A percentile compares a stretch with the other conserved stretches of the same genome.
Conservation (phyloP, 35 echinoderm and acorn worm species). For the Ophioderma brevispina region DNA sequence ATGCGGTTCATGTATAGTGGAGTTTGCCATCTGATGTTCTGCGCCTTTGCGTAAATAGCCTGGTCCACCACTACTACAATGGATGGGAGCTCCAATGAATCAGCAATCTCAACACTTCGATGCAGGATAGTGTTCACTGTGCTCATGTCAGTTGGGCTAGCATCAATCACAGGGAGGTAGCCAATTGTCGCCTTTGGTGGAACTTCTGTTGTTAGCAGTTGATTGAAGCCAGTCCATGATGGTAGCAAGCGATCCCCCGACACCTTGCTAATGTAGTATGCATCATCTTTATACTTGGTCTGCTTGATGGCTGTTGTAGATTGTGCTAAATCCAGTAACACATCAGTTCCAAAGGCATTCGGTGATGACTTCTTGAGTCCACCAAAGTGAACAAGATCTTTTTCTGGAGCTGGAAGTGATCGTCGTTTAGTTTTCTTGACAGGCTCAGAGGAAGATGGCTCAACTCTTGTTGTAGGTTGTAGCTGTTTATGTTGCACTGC, state of each 20-base stretch:
- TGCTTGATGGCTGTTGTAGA: not conserved
- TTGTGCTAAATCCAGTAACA: not conserved
- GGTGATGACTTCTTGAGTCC: not conserved
- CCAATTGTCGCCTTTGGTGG: constrained; percentile 24
- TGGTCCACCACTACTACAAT: constrained; percentile 69
- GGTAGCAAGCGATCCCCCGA: not conserved
- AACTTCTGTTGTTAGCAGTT: not conserved
- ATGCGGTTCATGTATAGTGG: constrained; percentile 53
- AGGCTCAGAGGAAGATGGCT: not conserved
- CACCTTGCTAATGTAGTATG: not conserved
- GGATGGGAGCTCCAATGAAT: constrained; percentile 32
- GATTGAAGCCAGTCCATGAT: constrained; percentile 1
- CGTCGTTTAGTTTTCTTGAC: not conserved
- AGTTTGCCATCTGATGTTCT: constrained; percentile 83
- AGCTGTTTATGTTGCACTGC: not conserved
- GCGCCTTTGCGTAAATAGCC: constrained; percentile 66
- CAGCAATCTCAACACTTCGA: constrained; percentile 54
- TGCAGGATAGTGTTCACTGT: constrained; percentile 74
- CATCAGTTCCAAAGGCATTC: not conserved
- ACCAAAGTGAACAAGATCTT: not conserved
- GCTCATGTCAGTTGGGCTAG: constrained; percentile 59
- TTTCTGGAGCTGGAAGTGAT: not conserved
- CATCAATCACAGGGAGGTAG: constrained; percentile 65
- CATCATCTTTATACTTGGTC: not conserved
- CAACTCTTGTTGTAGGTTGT: not conserved